Evolutionary conservation across 2,797 vertebrate species (phyloP).

Genomic region (Huso huso): DNA sequence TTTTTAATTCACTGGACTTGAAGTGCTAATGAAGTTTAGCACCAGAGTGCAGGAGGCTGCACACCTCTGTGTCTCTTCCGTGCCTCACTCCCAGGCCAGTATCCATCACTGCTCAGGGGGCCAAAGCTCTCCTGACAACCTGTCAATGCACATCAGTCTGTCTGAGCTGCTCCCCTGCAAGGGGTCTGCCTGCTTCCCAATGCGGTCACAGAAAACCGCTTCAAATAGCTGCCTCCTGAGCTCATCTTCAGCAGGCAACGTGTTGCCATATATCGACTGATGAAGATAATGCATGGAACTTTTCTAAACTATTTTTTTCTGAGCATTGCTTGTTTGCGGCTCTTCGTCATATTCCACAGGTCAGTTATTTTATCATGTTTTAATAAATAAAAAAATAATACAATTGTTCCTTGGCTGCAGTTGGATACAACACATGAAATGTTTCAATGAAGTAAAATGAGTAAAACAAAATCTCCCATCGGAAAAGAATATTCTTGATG

Average conservation of each 20-base stretch:
- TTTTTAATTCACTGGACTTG: constrained; percentile 26
- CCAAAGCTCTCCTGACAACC: constrained; percentile 65
- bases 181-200: constrained; percentile 31
- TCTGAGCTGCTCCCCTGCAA: constrained; percentile 52
- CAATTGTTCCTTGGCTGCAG: too few relatives aligned
- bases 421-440: too few relatives aligned
- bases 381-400: too few relatives aligned
- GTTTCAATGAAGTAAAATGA: too few relatives aligned
- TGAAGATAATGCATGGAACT: constrained; percentile 2
- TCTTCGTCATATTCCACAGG: too few relatives aligned
- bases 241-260: not conserved
- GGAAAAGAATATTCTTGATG: too few relatives aligned
- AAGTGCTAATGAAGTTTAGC: constrained; percentile 22
- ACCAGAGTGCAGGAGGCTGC: constrained; percentile 4
- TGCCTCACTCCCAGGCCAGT: constrained; percentile 45
- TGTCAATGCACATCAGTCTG: constrained; percentile 73
- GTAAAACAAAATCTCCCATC: too few relatives aligned
- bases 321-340: too few relatives aligned
- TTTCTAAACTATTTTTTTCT: too few relatives aligned
- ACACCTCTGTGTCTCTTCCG: constrained; percentile 20
- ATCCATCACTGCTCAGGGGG: constrained; percentile 64
- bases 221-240: constrained; percentile 34
- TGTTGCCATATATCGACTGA: constrained; percentile 8
- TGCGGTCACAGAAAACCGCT: constrained; percentile 28
- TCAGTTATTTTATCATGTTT: too few relatives aligned